Evolutionary conservation across 1,140 invertebrate species (phyloP).

Genomic region (Eumaeus atala): DNA sequence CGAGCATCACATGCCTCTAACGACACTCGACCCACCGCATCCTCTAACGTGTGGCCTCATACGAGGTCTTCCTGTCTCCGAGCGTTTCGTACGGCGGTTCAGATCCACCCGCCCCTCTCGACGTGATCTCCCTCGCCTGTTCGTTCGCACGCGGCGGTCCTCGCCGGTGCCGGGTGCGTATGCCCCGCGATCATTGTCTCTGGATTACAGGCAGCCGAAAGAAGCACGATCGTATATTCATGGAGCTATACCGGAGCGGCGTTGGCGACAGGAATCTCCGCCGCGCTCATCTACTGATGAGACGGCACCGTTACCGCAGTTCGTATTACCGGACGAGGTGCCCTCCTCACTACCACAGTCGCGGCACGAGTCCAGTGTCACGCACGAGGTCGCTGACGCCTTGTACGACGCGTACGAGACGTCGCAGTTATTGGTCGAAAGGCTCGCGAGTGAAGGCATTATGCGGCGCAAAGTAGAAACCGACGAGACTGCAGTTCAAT

Average conservation of each 20-base stretch:
- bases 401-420: constrained; percentile 27
- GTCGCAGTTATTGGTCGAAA: constrained; percentile 19
- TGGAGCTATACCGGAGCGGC: too few species aligned
- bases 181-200: constrained; percentile 23
- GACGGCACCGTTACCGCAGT: constrained; percentile 41
- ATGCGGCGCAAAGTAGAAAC: constrained; percentile 25
- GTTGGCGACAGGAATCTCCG: constrained; percentile 20
- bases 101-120: constrained; percentile 14
- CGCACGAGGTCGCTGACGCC: constrained; percentile 18
- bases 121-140: constrained; percentile 21
- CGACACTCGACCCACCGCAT: constrained; percentile 1
- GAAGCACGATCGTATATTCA: too few species aligned
- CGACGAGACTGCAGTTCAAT: not conserved
- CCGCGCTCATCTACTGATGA: constrained; percentile 17
- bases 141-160: constrained; percentile 15
- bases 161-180: constrained; percentile 21
- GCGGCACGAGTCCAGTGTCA: constrained; percentile 12
- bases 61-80: constrained; percentile 8
- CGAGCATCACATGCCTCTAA: constrained; percentile 27
- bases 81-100: constrained; percentile 18
- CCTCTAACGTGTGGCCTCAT: constrained; percentile 17
- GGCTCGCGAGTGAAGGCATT: constrained; percentile 11
- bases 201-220: constrained; percentile 27
- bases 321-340: constrained; percentile 40
- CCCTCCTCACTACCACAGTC: constrained; percentile 8